Evolutionary conservation across 2,888 invertebrate genomes (phyloP), one percentile per base, ranked within the genome.

Genomic region (Eilema griseolum): DNA sequence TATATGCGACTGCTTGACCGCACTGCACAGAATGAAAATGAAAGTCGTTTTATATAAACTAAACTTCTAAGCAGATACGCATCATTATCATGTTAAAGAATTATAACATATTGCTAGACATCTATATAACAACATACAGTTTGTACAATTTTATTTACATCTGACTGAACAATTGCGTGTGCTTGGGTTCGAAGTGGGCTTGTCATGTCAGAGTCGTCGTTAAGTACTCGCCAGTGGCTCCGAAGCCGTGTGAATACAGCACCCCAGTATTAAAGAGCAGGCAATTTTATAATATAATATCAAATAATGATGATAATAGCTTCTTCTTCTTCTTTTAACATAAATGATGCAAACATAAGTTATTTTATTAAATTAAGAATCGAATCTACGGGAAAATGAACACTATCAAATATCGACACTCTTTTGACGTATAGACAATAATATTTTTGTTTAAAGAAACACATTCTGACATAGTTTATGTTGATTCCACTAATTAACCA

Each of bases 121-220:
- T 59, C 12, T 57, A 68, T 73, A 73, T 73, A 73, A 75, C 73
- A 77, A 77, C 80, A 73, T 78, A 68, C 75, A 71, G 76, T 75
- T 82, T 82, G 77, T 82, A 81, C 82, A 79, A 83, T 83, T 82
- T 83, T 79, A 83, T 83, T 82, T 83, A 79, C 84, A 83, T 83
- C 86, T 85, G 88, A 87, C 87, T 88, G 86, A 89, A 88, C 89
- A 90, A 89, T 90, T 88, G 85, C 85, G 75, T 74, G 83, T 77
- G 84, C 84, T 66, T 66, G 41, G 57, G 86, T 86, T 88, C 88
- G 86, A 88, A 88, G 87, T 85, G 84, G 86, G 84, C 91, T 89
- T 90, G 91, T 90, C 91, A 89, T 88, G 82, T 91, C 92, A 89
- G 88, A 87, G 87, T 85, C 88, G 86, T 86, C 86, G 90, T 89